Evolutionary conservation across 2,888 invertebrate species (phyloP).

Genomic region (Agrilus mali): DNA sequence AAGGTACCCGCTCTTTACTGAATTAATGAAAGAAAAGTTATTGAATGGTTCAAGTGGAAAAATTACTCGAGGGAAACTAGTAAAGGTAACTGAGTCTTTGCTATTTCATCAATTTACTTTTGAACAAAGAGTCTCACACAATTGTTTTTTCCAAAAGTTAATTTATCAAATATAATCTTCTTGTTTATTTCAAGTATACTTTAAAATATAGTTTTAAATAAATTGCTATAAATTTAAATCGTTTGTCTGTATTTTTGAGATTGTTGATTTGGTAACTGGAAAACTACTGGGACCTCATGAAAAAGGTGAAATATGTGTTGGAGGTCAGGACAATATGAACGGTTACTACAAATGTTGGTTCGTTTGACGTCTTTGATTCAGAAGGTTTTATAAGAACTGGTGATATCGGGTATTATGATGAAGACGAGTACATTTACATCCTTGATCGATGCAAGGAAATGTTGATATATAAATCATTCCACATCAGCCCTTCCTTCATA

Average conservation of each 20-base stretch:
- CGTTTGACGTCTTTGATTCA: constrained; percentile 32
- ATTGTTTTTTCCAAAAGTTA: too few relatives aligned
- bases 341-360: constrained; percentile 38
- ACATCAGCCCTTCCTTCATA: constrained; percentile 13
- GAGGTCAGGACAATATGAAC: constrained; percentile 28
- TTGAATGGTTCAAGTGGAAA: too few relatives aligned
- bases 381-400: constrained; percentile 41
- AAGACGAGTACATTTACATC: constrained; percentile 35
- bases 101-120: too few relatives aligned
- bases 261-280: constrained; percentile 27
- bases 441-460: constrained; percentile 40
- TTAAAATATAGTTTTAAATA: too few relatives aligned
- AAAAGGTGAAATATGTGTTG: constrained; percentile 40
- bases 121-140: too few relatives aligned
- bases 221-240: too few relatives aligned
- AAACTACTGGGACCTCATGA: constrained; percentile 32
- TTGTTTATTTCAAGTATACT: too few relatives aligned
- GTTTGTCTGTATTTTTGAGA: constrained; percentile 31
- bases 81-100: too few relatives aligned
- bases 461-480: constrained; percentile 19
- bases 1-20: too few relatives aligned
- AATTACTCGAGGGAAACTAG: too few relatives aligned
- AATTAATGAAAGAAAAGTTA: too few relatives aligned
- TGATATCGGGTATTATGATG: constrained; percentile 40
- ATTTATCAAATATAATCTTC: too few relatives aligned